phyloP scores from a whole-genome alignment of 2,113 vertebrate genomes.

The Catharus fuscescens region DNA sequence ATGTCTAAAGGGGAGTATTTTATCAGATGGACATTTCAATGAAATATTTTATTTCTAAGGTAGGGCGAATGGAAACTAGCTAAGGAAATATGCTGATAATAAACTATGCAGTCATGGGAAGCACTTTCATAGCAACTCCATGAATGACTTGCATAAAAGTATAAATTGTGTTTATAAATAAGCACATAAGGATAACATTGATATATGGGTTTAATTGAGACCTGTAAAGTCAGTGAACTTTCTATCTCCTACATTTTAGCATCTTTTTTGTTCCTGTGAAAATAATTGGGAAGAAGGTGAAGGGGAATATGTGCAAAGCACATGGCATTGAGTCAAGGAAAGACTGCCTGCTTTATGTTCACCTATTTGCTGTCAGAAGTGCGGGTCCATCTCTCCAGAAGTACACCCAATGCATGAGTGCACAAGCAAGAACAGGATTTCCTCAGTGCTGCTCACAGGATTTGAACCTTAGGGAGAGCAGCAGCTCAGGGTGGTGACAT shows the following conservation, averaged over 20 bases:
- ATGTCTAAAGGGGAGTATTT: conserved; percentile 62
- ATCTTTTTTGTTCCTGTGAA: neutral
- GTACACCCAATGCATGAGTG: accelerated
- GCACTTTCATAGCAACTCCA: conserved; percentile 1
- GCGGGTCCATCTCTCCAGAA: neutral
- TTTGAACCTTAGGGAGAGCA: neutral
- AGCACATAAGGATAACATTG: conserved; percentile 1
- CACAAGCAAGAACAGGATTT: neutral
- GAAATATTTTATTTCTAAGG: conserved; percentile 69
- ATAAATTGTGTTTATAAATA: conserved; percentile 63
- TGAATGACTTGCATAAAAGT: conserved; percentile 37
- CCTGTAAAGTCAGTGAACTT: conserved; percentile 1
- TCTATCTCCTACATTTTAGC: neutral
- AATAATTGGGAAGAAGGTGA: neutral
- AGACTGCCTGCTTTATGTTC: neutral
- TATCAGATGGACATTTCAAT: conserved; percentile 60
- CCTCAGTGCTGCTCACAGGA: accelerated
- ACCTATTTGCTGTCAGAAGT: neutral
- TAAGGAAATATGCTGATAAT: conserved; percentile 67
- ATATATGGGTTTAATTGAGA: conserved; percentile 63
- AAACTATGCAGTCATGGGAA: conserved; percentile 54
- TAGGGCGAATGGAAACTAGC: conserved; percentile 45
- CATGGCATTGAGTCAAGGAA: neutral
- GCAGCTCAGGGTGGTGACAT: accelerated
- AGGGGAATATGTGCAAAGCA: neutral